phyloP scores from a whole-genome alignment of 2,113 vertebrate species.

The Lasiurus borealis region DNA sequence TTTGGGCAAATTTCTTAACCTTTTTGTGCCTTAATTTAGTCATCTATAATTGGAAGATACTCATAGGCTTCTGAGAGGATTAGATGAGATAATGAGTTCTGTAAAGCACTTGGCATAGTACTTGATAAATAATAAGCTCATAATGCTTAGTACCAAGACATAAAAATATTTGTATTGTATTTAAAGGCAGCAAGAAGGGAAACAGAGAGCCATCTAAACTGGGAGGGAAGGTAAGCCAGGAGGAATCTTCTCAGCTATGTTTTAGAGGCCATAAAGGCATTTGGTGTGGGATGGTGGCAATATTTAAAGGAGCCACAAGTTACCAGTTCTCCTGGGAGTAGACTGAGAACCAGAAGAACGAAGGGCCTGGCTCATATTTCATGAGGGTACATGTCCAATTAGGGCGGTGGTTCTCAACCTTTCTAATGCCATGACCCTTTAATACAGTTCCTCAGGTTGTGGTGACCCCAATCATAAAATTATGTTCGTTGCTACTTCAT shows the following conservation, averaged over 20 bases:
- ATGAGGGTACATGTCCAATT: not conserved
- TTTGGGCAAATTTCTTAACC: slow-evolving; percentile 38
- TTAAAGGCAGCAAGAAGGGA: not conserved
- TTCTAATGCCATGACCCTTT: too few relatives aligned
- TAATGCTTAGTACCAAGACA: slow-evolving; percentile 7
- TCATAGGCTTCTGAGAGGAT: not conserved
- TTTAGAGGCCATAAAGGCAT: too few relatives aligned
- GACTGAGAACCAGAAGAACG: not conserved
- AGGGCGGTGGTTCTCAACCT: not conserved
- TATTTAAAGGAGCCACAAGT: not conserved
- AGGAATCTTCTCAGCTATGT: too few relatives aligned
- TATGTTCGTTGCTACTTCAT: too few relatives aligned
- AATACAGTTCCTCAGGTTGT: too few relatives aligned
- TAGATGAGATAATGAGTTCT: not conserved
- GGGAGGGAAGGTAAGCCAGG: not conserved
- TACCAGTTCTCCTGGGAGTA: not conserved
- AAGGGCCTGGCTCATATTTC: not conserved
- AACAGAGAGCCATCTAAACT: not conserved
- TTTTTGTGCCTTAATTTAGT: slow-evolving; percentile 55
- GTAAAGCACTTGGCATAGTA: not conserved
- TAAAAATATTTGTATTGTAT: not conserved
- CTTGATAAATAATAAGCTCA: slow-evolving; percentile 9
- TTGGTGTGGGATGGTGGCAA: not conserved
- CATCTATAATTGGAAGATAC: not conserved
- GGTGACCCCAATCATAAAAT: too few relatives aligned